These are phyloP conservation scores for Meloidogyne floridensis DNA, from an alignment of 1,140 invertebrate genomes.

Conservation along the genomic window DNA sequence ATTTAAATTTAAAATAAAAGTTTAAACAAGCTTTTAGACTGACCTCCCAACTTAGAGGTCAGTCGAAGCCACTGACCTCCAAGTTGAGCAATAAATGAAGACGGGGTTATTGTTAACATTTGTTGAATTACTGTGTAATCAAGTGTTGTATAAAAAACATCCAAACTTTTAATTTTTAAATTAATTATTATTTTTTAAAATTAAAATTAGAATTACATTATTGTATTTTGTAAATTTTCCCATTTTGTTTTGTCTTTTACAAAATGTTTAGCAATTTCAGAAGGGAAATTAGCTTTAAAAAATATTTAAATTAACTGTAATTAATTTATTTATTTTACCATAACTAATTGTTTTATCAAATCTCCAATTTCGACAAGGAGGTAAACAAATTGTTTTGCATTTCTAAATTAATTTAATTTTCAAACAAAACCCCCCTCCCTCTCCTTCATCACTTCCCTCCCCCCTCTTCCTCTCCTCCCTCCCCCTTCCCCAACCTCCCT, in stretches of 20 bases:
- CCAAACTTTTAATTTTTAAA: constrained; percentile 33
- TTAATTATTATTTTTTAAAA: neutral
- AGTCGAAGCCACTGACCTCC: constrained; percentile 44
- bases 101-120: constrained; percentile 52
- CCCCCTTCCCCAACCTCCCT: too few relatives aligned
- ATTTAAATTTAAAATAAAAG: neutral
- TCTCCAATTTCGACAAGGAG: constrained; percentile 54
- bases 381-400: constrained; percentile 50
- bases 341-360: constrained; percentile 56
- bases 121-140: constrained; percentile 55
- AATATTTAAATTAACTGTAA: neutral
- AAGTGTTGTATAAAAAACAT: constrained; percentile 52
- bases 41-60: neutral
- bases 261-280: constrained; percentile 41
- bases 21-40: neutral
- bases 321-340: neutral
- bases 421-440: too few relatives aligned
- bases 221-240: constrained; percentile 43
- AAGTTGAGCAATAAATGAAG: constrained; percentile 54
- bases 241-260: constrained; percentile 46
- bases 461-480: too few relatives aligned
- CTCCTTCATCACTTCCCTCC: too few relatives aligned
- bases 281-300: constrained; percentile 46
- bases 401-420: constrained; percentile 6
- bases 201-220: neutral